Evolutionary conservation across 2,888 invertebrate genomes (phyloP).

Genomic region (Protodeltote pygarga): DNA sequence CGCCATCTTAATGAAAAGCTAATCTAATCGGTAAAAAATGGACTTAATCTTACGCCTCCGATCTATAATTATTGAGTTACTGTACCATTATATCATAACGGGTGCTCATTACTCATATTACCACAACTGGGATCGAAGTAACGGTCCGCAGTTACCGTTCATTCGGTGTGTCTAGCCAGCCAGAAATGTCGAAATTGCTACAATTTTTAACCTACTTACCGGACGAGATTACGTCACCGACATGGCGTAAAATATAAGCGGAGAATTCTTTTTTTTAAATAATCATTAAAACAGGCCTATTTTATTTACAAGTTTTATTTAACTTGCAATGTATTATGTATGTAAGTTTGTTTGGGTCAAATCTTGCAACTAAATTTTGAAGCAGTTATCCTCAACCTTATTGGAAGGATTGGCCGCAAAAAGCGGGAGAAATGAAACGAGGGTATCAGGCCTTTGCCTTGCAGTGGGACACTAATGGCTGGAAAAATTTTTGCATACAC

Average conservation of each 20-base stretch:
- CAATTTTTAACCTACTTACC: conserved; percentile 68
- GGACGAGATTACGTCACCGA: conserved; percentile 63
- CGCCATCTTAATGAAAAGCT: no score
- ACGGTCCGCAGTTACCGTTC: conserved; percentile 69
- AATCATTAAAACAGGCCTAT: not conserved
- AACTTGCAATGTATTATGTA: no score
- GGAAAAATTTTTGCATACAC: no score
- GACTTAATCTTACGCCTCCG: not conserved
- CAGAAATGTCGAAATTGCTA: conserved; percentile 70
- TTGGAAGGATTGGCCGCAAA: no score
- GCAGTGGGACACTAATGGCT: no score
- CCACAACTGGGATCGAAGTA: conserved; percentile 50
- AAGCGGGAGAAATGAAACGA: no score
- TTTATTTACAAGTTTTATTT: no score
- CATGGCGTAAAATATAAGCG: conserved; percentile 1
- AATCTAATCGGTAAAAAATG: not conserved
- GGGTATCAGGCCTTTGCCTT: no score
- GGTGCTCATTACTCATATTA: conserved; percentile 29
- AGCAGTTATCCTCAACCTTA: no score
- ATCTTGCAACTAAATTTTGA: no score
- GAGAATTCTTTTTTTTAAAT: not conserved
- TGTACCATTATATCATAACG: conserved; percentile 33
- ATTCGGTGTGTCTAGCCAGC: conserved; percentile 53
- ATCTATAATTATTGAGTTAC: conserved; percentile 2
- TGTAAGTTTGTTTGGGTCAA: no score